Evolutionary conservation across 2,888 invertebrate species (phyloP), one percentile per base, ranked within the genome.

Genomic region (Salticus scenicus): DNA sequence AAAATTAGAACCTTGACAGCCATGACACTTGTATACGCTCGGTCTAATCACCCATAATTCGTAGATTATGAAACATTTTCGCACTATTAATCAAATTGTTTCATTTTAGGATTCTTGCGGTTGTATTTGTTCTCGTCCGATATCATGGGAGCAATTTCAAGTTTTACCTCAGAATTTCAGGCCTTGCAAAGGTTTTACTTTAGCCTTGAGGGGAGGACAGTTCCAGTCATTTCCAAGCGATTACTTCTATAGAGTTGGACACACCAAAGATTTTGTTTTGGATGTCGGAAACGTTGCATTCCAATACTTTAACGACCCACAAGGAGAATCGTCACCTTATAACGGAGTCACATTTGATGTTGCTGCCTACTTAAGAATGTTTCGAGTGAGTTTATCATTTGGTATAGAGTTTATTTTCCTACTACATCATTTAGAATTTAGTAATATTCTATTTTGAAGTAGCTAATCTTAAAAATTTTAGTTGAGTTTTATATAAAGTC

Each of bases 331-430:
- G 0, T 86, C 86, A 0, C 80, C 86, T 10, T 80, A 67, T 20
- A 86, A 86, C n/a, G 80, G 86, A 0, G 80, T 86, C 0, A 80
- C 75, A 7, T 86, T 86, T 31, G 80, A 75, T 12, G 72, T 86
- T 47, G 76, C 79, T 37, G 86, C 80, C 1, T 80, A 41, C 41
- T 10, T 86, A 17, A 24, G 86, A 14, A 80, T 86, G 75, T 57
- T 72, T 30, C 71, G 75, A 33, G 86, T 86, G 57, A 51, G 73
- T 42, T 20, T n/a, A n/a, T n/a, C n/a, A n/a, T n/a, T n/a, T n/a
- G n/a, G n/a, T n/a, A n/a, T n/a, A n/a, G n/a, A n/a, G n/a, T n/a
- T n/a, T n/a, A n/a, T n/a, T n/a, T n/a, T n/a, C n/a, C n/a, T n/a
- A n/a, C n/a, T n/a, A n/a, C n/a, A n/a, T n/a, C n/a, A n/a, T n/a